Evolutionary conservation across 2,797 vertebrate species (phyloP), one percentile per base, ranked within the genome.

Genomic region (Anolis apletophallus): DNA sequence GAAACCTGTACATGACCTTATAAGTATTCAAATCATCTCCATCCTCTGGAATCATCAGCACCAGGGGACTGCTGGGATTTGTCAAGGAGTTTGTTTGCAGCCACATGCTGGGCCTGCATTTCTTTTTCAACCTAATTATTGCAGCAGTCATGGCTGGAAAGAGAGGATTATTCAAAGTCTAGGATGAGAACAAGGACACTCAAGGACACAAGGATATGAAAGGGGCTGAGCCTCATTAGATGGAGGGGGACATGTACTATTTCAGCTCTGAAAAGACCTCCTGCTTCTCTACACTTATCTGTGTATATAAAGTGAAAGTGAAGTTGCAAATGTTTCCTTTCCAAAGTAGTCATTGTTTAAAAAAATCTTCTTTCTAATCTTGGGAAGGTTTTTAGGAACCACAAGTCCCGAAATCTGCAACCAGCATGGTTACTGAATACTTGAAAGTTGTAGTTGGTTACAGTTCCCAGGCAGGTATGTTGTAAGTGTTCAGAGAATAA

Each of bases 11-110:
- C 36, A 81, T 82, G 81, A 87, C 71, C 87, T 90, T 90, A 87
- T 91, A 93, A 89, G 86, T 90, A 91, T 93, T 92, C 91, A 90
- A 89, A 90, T 88, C 85, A 85, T 87, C 87, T 90, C 94, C 90
- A 88, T 92, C 80, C 88, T 84, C 80, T 91, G 86, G 90, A 86
- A 94, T 80, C 86, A 88, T 87, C 83, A 90, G 84, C 79, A 90
- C 72, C 83, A 78, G 87, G 80, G 64, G 89, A 85, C 85, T 90
- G 81, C 73, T 93, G 87, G 80, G 83, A 91, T 93, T 93, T 91
- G 81, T 93, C 89, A 91, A 91, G 91, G 32, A 86, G 85, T 84
- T 91, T 91, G 84, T 90, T 92, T 89, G 87, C 83, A 88, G n/a
- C 69, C 0, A 1, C 84, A 91, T 0, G 0, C 91, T 88, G 64